phyloP scores from a whole-genome alignment of 1,140 invertebrate species.

The Ostrea edulis region DNA sequence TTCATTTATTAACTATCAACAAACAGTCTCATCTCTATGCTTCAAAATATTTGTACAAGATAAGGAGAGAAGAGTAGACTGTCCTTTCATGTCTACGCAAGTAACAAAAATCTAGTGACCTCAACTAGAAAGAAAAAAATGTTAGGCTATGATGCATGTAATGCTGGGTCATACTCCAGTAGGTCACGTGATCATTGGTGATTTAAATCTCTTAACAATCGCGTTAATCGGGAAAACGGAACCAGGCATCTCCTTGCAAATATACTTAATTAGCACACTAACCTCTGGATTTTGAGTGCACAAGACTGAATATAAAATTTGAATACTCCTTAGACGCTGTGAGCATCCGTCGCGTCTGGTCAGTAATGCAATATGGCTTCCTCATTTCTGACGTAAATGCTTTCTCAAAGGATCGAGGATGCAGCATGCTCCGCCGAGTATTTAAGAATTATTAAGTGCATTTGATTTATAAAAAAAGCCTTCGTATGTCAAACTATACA shows the following conservation, averaged over 20 bases:
- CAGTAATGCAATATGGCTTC: background rate
- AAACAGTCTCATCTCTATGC: no score
- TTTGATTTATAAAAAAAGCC: background rate
- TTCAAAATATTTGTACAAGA: no score
- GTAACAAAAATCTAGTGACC: no score
- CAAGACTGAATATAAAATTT: background rate
- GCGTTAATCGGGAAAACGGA: no score
- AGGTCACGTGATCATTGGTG: background rate
- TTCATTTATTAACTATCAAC: no score
- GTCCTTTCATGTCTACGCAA: no score
- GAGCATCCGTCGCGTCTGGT: background rate
- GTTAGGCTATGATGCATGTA: no score
- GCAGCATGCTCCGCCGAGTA: background rate
- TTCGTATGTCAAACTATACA: background rate
- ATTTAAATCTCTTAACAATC: background rate
- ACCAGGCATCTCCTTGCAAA: background rate
- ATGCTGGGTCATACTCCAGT: no score
- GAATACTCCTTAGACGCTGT: background rate
- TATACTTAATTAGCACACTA: background rate
- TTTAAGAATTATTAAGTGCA: background rate
- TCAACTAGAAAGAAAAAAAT: no score
- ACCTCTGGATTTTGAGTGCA: no score
- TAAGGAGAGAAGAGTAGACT: no score
- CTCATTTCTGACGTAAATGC: conserved; percentile 14
- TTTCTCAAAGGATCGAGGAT: background rate